Conservation (phyloP, 2,797 vertebrate genomes). For the Meriones psammophilus region DNA sequence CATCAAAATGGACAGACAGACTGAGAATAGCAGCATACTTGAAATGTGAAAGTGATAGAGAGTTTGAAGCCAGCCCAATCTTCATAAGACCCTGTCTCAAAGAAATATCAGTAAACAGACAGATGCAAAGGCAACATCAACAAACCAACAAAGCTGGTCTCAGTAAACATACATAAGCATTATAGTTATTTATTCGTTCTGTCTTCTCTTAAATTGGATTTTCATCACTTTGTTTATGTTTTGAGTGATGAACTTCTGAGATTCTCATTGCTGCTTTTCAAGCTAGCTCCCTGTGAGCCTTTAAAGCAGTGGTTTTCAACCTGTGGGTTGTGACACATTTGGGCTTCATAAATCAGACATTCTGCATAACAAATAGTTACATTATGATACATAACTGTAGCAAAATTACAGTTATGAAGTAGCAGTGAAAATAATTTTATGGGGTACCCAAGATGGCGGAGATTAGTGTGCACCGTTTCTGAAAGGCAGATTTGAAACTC, state of each 20-base stretch:
- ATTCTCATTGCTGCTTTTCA: constrained; percentile 29
- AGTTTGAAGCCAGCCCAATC: neutral
- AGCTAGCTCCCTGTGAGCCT: neutral
- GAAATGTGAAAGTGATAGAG: neutral
- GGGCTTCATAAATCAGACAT: too few relatives aligned
- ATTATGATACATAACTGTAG: neutral
- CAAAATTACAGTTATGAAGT: neutral
- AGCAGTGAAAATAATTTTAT: neutral
- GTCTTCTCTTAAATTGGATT: neutral
- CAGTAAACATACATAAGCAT: neutral
- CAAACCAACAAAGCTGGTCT: neutral
- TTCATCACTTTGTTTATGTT: neutral
- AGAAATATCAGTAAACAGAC: neutral
- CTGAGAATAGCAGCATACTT: neutral
- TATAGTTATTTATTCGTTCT: neutral
- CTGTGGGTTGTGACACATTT: neutral
- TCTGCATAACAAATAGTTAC: neutral
- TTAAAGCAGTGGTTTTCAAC: neutral
- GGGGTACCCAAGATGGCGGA: too few relatives aligned
- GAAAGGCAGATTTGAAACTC: too few relatives aligned
- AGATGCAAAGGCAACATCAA: neutral
- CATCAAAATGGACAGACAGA: neutral
- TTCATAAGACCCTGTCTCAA: neutral
- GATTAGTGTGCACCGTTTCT: too few relatives aligned
- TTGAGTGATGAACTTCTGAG: neutral